Evolutionary conservation across 2,888 invertebrate species (phyloP), one percentile per base, ranked within the genome.

Genomic region (Drosophila colorata): DNA sequence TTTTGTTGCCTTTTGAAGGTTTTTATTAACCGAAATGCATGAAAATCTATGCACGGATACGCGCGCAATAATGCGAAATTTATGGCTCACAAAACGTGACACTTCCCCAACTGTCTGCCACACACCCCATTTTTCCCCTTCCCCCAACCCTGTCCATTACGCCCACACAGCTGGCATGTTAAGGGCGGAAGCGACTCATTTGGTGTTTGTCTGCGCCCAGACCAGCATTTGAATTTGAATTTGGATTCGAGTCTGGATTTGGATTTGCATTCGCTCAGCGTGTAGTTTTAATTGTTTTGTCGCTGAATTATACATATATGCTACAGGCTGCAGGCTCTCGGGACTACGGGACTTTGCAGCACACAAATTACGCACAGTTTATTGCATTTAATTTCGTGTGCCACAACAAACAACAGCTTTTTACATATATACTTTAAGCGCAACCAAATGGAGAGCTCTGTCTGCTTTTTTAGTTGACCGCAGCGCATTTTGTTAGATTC

Each of bases 21-120:
- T 83, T 83, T 87, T 86, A 82, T 82, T 83, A 82, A 82, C 69
- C 82, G 59, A 85, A 87, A 79, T 82, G 80, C 68, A 88, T 77
- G 80, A 74, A 67, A 82, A 86, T 81, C 87, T 83, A 80, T 87
- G 87, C 74, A 71, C 69, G 78, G 61, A 77, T 81, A 71, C 64
- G 71, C 74, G 63, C 58, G 73, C 72, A 85, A 86, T 85, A 85
- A 88, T 87, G 71, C 61, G 46, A 68, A 88, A 85, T 85, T 79
- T 87, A 85, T 88, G 74, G 77, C 79, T 38, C 69, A 68, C 78
- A 72, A 53, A 72, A 88, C 87, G 84, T 83, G 88, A 85, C 83
- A 81, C 74, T 56, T 58, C 56, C 55, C 31, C 3, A n/a, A 23
- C 23, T 16, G 13, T 35, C 35, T 25, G 25, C 35, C 31, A 20